Base-by-base conservation (phyloP, 2,113 vertebrate genomes). In the Chionodraco myersi region DNA sequence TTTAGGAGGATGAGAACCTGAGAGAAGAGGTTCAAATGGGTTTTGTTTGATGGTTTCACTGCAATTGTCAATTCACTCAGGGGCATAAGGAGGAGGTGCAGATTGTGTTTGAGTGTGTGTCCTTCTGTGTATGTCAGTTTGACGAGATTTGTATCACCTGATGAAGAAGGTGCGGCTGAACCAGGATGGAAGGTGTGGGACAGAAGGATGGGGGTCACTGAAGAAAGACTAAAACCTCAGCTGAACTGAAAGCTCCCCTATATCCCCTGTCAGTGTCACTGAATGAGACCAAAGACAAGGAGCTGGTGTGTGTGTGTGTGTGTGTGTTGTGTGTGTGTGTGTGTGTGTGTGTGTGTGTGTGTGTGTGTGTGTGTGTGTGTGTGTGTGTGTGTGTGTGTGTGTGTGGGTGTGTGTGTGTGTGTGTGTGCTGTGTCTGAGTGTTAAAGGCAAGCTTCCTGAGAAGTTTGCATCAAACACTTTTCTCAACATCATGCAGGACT, bases 401-500 rank as follows among this genome's bases (percentile, higher is more conserved):
- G 59, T n/a, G 71, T 47, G 56, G 30, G 56, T 26, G 47, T 36
- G 44, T 26, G 30, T 49, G 73, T 54, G 57, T 36, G 85, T 56
- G 56, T 45, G 68, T 6, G 59, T n/a, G 75, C 30, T 26, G 30
- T 23, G 54, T 26, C 21, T n/a, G 13, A 56, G 23, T 66, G 30
- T 59, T 70, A 72, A 72, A 48, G 11, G 64, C 47, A 65, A 67
- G 74, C 89, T 87, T 80, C 98, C 98, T 99, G 80, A 99, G 96
- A 84, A 99, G 94, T 90, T 94, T 97, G 95, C 96, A 93, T 99
- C 96, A 90, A 99, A 99, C 75, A 99, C 97, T 7, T 7, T 87
- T 98, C 93, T 98, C 98, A 59, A 99, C 97, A 80, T 99, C 98
- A 0, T 97, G 97, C 66, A 99, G 95, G 69, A 99, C 97, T 10